phyloP scores from a whole-genome alignment of 2,797 vertebrate species.

The Lacerta viridis region DNA sequence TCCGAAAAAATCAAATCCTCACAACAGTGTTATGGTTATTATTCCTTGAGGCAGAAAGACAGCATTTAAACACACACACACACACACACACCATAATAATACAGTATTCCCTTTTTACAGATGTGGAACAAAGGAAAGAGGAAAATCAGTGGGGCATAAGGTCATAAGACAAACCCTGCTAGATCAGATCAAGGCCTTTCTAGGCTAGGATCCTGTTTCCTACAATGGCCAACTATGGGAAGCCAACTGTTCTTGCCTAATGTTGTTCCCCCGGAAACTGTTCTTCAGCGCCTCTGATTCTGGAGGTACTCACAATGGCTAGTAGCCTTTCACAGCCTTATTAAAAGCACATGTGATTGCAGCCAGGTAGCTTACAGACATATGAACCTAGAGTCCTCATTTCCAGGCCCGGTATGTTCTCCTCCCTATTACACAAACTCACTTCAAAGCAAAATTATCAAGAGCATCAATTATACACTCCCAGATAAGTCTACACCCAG shows the following conservation, averaged over 20 bases:
- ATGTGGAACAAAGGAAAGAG: too few relatives aligned
- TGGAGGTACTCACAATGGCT: background rate
- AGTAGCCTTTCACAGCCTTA: background rate
- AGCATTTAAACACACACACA: too few relatives aligned
- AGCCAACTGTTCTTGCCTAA: background rate
- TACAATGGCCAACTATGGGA: background rate
- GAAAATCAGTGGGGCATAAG: too few relatives aligned
- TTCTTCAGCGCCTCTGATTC: background rate
- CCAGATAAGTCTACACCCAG: slow-evolving; percentile 45
- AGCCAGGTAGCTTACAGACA: background rate
- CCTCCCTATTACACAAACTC: background rate
- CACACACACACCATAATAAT: too few relatives aligned
- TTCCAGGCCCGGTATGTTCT: background rate
- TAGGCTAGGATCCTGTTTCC: background rate
- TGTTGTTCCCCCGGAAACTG: background rate
- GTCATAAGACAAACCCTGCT: background rate
- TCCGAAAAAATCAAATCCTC: background rate
- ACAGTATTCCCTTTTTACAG: too few relatives aligned
- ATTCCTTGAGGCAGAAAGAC: too few relatives aligned
- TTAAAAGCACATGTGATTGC: background rate
- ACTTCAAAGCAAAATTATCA: background rate
- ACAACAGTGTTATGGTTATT: background rate
- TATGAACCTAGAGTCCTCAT: background rate
- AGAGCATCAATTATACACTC: background rate
- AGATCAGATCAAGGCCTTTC: background rate